Conservation (phyloP, 2,797 vertebrate genomes). For the Setipinna tenuifilis region DNA sequence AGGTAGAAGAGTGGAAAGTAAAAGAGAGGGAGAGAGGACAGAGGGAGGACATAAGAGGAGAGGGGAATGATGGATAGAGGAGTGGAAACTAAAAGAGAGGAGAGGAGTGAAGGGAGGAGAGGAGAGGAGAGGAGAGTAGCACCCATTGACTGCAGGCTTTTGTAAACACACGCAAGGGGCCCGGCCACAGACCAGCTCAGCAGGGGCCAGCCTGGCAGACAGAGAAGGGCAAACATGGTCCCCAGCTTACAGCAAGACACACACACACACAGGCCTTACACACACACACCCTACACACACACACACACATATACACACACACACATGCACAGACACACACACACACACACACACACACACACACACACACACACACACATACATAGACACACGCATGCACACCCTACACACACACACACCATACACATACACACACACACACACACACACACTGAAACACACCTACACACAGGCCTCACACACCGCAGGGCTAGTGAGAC, state of each 20-base stretch:
- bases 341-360: too few species aligned
- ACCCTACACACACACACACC: not conserved
- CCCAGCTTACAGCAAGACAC: not conserved
- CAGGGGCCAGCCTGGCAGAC: slow-evolving; percentile 4
- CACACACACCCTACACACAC: not conserved
- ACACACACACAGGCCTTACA: not conserved
- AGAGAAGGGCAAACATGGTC: slow-evolving; percentile 43
- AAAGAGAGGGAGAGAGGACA: not conserved
- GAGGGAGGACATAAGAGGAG: not conserved
- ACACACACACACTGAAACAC: too few species aligned
- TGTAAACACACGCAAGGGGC: not conserved
- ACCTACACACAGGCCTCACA: not conserved
- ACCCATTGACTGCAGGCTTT: not conserved
- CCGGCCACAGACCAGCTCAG: not conserved
- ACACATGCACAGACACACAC: too few species aligned
- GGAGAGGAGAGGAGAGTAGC: not conserved
- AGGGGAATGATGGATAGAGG: not conserved
- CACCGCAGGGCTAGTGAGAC: not conserved
- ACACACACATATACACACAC: not conserved
- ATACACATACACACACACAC: not conserved
- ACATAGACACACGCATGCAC: too few species aligned
- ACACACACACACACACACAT: slow-evolving; percentile 7
- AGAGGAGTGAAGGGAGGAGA: not conserved
- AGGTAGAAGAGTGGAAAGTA: not conserved
- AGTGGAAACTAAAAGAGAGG: not conserved